A percentile compares a stretch with the other conserved stretches of the same genome.
Conservation (phyloP, 2,888 invertebrate genomes). For the Cantharis nigra region DNA sequence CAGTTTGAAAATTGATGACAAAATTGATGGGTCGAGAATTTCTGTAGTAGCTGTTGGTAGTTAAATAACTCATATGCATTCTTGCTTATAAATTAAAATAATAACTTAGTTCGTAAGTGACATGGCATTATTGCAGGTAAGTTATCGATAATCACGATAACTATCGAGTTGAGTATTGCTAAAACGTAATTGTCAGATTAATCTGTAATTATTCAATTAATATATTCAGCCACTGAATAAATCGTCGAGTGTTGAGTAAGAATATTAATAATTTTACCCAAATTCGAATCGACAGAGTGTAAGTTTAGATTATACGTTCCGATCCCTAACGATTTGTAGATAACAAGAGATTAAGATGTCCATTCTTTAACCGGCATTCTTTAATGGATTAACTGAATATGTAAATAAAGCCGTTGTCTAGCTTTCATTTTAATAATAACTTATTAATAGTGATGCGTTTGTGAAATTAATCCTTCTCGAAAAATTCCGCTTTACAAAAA, state of each 20-base stretch:
- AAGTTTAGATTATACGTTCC: conserved; percentile 42
- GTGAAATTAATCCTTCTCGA: conserved; percentile 25
- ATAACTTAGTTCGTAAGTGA: neutral
- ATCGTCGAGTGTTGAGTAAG: conserved; percentile 2
- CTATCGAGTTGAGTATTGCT: neutral
- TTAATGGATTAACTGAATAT: conserved; percentile 26
- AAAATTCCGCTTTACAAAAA: conserved; percentile 24
- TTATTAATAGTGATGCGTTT: conserved; percentile 29
- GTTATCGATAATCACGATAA: neutral
- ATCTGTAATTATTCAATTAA: conserved; percentile 5
- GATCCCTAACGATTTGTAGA: conserved; percentile 39
- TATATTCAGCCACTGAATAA: conserved; percentile 15
- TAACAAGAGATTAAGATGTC: conserved; percentile 44
- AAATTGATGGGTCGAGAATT: neutral
- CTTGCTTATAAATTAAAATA: neutral
- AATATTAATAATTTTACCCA: conserved; percentile 13
- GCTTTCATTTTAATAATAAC: conserved; percentile 20
- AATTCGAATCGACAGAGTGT: conserved; percentile 41
- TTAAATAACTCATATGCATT: neutral
- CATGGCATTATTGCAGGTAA: neutral
- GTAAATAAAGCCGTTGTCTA: conserved; percentile 17
- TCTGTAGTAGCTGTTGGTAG: neutral
- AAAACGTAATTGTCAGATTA: neutral
- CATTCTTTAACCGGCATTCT: conserved; percentile 23
- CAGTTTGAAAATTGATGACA: too few species aligned